Base-by-base conservation (phyloP, 2,113 vertebrate genomes). In the Paramisgurnus dabryanus region DNA sequence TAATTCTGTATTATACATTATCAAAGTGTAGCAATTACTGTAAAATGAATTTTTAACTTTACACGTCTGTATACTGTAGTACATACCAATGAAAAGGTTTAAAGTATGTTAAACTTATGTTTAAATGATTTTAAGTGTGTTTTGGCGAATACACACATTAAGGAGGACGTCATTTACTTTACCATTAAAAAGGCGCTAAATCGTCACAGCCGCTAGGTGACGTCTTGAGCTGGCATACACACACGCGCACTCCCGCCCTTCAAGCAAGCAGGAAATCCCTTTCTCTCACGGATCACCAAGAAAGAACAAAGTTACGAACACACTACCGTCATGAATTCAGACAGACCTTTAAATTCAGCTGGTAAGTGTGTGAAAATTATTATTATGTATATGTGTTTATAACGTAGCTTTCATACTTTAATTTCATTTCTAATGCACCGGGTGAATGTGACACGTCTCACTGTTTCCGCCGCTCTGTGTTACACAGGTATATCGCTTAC, bases 201-300 rank as follows among this genome's bases (percentile, higher is more conserved):
- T 34, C 27, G 27, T 34, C 27, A 34, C 27, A 34, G 27, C 15
- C 41, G 49, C 67, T 61, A 49, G 67, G 22, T 27, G 67, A 45
- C 45, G n/a, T 47, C 41, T 7, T 45, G 17, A 12, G 41, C 17
- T n/a, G 7, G 15, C 7, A 5, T 5, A 3, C 12, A 15, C 17
- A 7, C 55, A 17, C 55, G n/a, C 55, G 6, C 55, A 17, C 57
- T 64, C 49, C 45, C 78, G 50, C 78, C 80, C 76, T 70, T 80
- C 77, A 50, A 67, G 61, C 13, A 85, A 84, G 58, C 67, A 90
- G 91, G 91, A 92, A 93, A 87, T 91, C 71, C 49, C 58, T 22
- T 5, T 83, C 22, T 50, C 49, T n/a, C 9, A 34, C 68, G 45
- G 80, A 58, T 55, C 76, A 61, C 41, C 17, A 9, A 79, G 15